phyloP scores from a whole-genome alignment of 2,797 vertebrate genomes.

The Coracias cyanogaster region DNA sequence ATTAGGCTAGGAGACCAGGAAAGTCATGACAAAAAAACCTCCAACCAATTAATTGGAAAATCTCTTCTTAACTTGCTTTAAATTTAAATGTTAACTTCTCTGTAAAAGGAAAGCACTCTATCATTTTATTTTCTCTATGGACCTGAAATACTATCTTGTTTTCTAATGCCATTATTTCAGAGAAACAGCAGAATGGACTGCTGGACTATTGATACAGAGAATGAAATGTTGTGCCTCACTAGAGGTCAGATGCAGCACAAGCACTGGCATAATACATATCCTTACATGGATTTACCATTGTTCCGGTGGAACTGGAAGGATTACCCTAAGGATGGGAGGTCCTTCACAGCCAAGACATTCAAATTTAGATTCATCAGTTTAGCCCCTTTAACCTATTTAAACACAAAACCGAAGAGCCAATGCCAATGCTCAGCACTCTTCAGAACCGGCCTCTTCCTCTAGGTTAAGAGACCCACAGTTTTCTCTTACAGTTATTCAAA shows the following conservation, averaged over 20 bases:
- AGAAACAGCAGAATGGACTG: not conserved
- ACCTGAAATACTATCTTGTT: not conserved
- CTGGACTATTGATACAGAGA: not conserved
- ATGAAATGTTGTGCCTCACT: not conserved
- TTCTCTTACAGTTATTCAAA: constrained; percentile 26
- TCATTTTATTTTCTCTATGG: not conserved
- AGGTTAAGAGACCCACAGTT: not conserved
- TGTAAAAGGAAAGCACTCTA: not conserved
- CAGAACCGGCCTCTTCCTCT: not conserved
- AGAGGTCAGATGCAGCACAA: not conserved
- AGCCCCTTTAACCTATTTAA: not conserved
- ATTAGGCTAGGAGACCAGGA: not conserved
- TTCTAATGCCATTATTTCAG: not conserved
- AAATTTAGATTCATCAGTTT: not conserved
- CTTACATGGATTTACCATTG: not conserved
- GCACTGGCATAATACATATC: not conserved
- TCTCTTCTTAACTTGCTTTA: not conserved
- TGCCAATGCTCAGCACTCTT: not conserved
- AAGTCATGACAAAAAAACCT: not conserved
- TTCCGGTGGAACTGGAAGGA: not conserved
- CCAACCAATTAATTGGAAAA: not conserved
- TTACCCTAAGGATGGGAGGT: not conserved
- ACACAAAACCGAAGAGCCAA: not conserved
- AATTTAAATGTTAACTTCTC: not conserved
- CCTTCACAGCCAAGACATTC: not conserved